Base-by-base conservation (phyloP, 2,888 invertebrate species). In the Congeria kusceri region DNA sequence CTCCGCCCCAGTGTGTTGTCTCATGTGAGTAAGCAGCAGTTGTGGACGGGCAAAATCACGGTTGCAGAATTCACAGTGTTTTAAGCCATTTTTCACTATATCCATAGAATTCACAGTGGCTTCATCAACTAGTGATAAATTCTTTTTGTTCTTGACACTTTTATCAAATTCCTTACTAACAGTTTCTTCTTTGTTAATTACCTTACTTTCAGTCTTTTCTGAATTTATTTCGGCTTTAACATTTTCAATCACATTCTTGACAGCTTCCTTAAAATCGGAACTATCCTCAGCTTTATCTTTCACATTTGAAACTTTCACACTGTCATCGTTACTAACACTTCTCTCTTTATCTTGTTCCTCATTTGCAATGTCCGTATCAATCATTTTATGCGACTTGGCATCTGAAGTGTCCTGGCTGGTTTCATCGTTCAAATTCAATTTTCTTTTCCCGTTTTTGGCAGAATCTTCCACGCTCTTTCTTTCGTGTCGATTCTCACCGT, bases 21-120 rank as follows among this genome's bases (percentile, higher is more conserved):
- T 32, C 80, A 80, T 75, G 39, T 80, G 80, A 47, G 67, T 75
- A 15, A 68, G 61, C 29, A 80, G 46, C 27, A 71, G 53, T 58
- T 68, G 46, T 72, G 80, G 80, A 72, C 74, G 75, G 59, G 75
- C 58, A 72, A 80, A 80, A 28, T 80, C 80, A 32, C 68, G 75
- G 32, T 59, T 64, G 64, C 80, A 80, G 27, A 76, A 59, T 47
- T 80, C 75, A 68, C 80, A 80, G 56, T 66, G 63, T 47, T 76
- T 68, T 27, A 72, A 47, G 3, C 80, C 75, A 53, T 67, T 64
- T 69, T 77, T 71, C n/a, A 66, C 47, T 46, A 77, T 77, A 23
- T 71, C 71, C 67, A 71, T 67, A 11, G 71, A 61, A 27, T 32
- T 58, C 4, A 71, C 71, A 7, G 69, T 56, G 18, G 69, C 76